Evolutionary conservation across 1,140 invertebrate genomes (phyloP), one percentile per base, ranked within the genome.

Genomic region (Idris sp.): DNA sequence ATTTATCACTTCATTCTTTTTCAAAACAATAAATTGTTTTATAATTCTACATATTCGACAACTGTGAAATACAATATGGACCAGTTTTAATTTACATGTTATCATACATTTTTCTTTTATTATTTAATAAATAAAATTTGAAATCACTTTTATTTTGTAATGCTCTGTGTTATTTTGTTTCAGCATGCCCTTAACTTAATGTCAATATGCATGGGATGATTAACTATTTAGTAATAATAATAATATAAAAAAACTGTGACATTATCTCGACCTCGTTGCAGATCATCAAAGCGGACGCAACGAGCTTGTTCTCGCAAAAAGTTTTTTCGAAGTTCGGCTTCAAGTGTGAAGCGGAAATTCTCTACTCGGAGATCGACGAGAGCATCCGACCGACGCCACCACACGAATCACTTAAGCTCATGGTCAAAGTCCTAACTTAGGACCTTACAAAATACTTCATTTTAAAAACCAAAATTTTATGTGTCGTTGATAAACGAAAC

Each of bases 251-350:
- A 62, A 19, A 36, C 8, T 36, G 54, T 49, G 56, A 46, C 40
- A 56, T 62, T 44, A 53, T 71, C 11, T 72, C 11, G 59, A 33
- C 58, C 33, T 43, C 41, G n/a, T 72, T 88, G 2, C 85, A 93
- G 92, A 74, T 94, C 8, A 90, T 94, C 44, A 94, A 94, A 82
- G 91, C 91, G 11, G 94, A 95, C 77, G 92, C 93, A 2, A 95
- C 94, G 0, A 93, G 93, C 11, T 87, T 92, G 0, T 95, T 90
- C 76, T 94, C 93, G 0, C 93, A 95, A 78, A 92, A 91, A 76
- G 92, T 93, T 13, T 90, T 91, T 38, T 88, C 89, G 77, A 91
- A 90, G 13, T 84, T 91, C 9, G 93, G 92, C 0, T 91, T 94
- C 62, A 84, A 89, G 38, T 89, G 89, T 0, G 84, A 92, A 14